Evolutionary conservation across 1,140 invertebrate genomes (phyloP).

Genomic region (Aplysia californica): DNA sequence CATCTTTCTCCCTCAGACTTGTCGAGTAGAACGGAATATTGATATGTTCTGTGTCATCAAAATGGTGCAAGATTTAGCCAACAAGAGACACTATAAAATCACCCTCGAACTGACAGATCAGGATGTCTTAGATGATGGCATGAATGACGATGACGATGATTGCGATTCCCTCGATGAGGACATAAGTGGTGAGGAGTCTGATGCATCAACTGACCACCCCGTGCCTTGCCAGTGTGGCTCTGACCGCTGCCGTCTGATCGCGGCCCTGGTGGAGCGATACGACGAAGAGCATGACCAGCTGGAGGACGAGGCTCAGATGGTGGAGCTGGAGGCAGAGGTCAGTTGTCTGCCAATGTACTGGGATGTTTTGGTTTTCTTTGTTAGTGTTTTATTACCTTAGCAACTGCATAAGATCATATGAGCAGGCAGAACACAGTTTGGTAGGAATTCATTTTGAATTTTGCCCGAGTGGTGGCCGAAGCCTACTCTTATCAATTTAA

Average conservation of each 20-base stretch:
- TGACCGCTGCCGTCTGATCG: constrained; percentile 47
- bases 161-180: no score
- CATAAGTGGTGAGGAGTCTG: constrained; percentile 3
- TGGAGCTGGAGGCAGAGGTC: constrained; percentile 23
- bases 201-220: constrained; percentile 35
- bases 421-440: no score
- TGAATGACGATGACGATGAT: constrained; percentile 20
- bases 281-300: constrained; percentile 48
- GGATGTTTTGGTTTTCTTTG: neutral
- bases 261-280: constrained; percentile 52
- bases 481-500: neutral
- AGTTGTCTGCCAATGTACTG: neutral
- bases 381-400: neutral
- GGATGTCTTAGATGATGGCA: constrained; percentile 10
- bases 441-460: no score
- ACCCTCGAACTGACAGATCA: constrained; percentile 43
- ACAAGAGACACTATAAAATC: constrained; percentile 59
- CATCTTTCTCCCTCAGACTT: constrained; percentile 82
- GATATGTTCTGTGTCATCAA: constrained; percentile 37
- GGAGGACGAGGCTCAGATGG: constrained; percentile 47
- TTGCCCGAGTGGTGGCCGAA: no score
- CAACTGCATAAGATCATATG: no score
- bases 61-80: constrained; percentile 42
- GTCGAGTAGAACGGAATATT: constrained; percentile 39
- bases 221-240: constrained; percentile 55